Conservation (phyloP, 2,888 invertebrate genomes). For the Dastarcus helophoroides region DNA sequence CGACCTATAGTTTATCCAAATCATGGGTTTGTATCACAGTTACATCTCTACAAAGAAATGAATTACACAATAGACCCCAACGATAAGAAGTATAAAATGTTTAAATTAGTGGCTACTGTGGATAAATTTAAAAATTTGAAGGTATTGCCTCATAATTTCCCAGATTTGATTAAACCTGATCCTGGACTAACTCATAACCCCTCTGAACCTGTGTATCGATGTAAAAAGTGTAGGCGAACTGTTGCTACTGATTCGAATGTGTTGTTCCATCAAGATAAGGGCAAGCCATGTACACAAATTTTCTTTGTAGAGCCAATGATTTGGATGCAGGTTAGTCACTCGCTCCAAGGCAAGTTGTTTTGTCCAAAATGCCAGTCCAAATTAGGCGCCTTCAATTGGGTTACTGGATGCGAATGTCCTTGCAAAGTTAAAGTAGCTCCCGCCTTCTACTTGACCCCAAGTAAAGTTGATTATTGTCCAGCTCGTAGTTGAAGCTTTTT, state of each 20-base stretch:
- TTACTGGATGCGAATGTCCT: slow-evolving; percentile 80
- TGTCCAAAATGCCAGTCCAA: slow-evolving; percentile 79
- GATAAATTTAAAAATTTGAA: slow-evolving; percentile 73
- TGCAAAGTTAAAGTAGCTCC: slow-evolving; percentile 85
- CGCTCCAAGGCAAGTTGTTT: slow-evolving; percentile 68
- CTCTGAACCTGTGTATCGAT: slow-evolving; percentile 78
- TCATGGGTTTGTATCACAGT: slow-evolving; percentile 66
- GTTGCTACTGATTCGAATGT: slow-evolving; percentile 74
- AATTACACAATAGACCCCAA: slow-evolving; percentile 56
- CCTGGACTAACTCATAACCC: slow-evolving; percentile 57
- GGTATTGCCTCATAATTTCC: slow-evolving; percentile 68
- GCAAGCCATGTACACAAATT: slow-evolving; percentile 51
- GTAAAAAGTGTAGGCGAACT: slow-evolving; percentile 67
- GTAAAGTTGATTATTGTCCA: slow-evolving; percentile 85
- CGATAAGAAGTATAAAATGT: slow-evolving; percentile 61
- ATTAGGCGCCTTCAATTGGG: slow-evolving; percentile 85
- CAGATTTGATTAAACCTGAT: slow-evolving; percentile 68
- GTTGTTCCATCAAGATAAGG: slow-evolving; percentile 51
- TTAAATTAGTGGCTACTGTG: slow-evolving; percentile 66
- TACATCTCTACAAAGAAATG: slow-evolving; percentile 71
- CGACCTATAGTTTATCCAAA: slow-evolving; percentile 68
- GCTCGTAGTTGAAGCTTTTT: too few relatives aligned
- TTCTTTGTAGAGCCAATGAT: slow-evolving; percentile 81
- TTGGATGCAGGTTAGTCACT: slow-evolving; percentile 74
- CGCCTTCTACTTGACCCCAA: slow-evolving; percentile 82